Base-by-base conservation (phyloP, 2,113 vertebrate species). In the Pholis gunnellus region DNA sequence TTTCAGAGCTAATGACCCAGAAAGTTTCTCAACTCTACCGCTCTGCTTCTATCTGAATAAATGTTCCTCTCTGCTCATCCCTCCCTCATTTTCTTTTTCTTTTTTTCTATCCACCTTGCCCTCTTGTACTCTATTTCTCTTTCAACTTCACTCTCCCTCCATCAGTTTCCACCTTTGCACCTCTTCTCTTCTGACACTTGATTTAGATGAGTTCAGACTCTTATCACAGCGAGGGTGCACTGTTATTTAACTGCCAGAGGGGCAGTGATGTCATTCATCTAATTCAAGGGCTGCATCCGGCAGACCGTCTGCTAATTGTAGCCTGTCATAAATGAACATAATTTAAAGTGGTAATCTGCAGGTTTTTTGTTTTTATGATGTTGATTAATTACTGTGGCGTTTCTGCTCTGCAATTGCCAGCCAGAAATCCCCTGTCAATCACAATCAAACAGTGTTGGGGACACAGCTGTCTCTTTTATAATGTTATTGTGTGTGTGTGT, bases 1-100 rank as follows among this genome's bases (percentile, higher is more conserved):
- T 78, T 80, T 14, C 22, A 54, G 64, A 63, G 81, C 61, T 88
- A 93, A 91, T 91, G 86, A 88, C 48, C 14, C 84, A 57, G 61
- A 90, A 91, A 40, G 78, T 75, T 75, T 87, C 42, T 77, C 70
- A n/a, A 74, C 67, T 85, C 54, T 82, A 15, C 40, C 14, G 80
- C 25, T 11, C n/a, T 72, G 42, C 46, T 7, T 59, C 25, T 36
- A 18, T 42, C 42, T 66, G 42, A n/a, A 5, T 25, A 31, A 48
- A 29, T 31, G 20, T 36, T 54, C 25, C 14, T 70, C 20, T n/a
- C 20, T 81, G 27, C 59, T 82, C 59, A 18, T 75, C 63, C 11
- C 65, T 29, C 22, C 44, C 27, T 57, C 27, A 6, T 50, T 63
- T 54, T 59, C 34, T 31, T n/a, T n/a, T n/a, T 3, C 17, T 54